Conservation (phyloP, 2,113 vertebrate genomes). For the Puntigrus tetrazona region DNA sequence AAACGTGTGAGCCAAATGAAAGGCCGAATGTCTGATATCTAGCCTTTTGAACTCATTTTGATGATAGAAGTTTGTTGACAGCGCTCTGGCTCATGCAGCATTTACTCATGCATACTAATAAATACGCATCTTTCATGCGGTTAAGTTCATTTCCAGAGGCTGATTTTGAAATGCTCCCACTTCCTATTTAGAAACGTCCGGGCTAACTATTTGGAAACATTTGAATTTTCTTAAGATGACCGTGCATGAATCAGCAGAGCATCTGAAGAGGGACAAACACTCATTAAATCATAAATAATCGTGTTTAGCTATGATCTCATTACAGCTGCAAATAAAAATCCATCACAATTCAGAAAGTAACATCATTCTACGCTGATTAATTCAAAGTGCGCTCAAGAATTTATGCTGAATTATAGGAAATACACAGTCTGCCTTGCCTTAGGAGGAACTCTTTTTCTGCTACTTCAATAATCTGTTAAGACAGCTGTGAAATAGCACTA, state of each 20-base stretch:
- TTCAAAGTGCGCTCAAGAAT: background rate
- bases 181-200: background rate
- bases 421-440: background rate
- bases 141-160: background rate
- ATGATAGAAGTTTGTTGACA: slow-evolving; percentile 14
- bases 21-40: slow-evolving; percentile 10
- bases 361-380: background rate
- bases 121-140: background rate
- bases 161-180: background rate
- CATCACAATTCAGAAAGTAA: slow-evolving; percentile 5
- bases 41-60: slow-evolving; percentile 14
- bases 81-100: background rate
- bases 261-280: background rate
- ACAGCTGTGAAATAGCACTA: slow-evolving; percentile 32
- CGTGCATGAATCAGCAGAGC: background rate
- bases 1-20: slow-evolving; percentile 9
- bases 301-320: slow-evolving; percentile 18
- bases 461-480: slow-evolving; percentile 19
- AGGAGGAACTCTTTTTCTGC: background rate
- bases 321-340: background rate
- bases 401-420: slow-evolving; percentile 7
- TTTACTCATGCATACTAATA: slow-evolving; percentile 8
- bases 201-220: background rate
- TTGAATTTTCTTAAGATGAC: slow-evolving; percentile 3
- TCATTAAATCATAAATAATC: slow-evolving; percentile 15